Conservation (phyloP, 64 coral and sea anemone genomes). For the Porites australiensis region DNA sequence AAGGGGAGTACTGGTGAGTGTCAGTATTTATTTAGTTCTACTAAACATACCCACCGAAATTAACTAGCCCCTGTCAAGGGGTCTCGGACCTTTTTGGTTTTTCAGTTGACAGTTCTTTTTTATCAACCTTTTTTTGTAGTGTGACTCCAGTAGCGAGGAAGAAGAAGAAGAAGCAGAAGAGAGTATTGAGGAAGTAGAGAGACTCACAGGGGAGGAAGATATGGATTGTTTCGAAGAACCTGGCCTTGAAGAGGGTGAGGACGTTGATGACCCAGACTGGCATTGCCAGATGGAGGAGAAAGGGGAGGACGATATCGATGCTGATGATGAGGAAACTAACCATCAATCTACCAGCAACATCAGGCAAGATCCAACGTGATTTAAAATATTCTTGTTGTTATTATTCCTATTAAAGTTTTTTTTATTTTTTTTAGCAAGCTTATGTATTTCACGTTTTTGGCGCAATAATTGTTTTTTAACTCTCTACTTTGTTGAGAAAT, state of each 20-base stretch:
- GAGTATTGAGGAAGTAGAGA: background rate
- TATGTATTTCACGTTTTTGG: too few species aligned
- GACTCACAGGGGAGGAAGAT: conserved; percentile 36
- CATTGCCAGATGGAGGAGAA: conserved; percentile 62
- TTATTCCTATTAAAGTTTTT: too few species aligned
- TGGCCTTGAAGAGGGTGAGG: conserved; percentile 37
- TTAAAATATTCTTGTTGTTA: too few species aligned
- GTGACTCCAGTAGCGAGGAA: conserved; percentile 31
- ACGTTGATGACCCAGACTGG: conserved; percentile 55
- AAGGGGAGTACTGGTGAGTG: conserved; percentile 22
- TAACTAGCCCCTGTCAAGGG: background rate
- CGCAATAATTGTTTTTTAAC: too few species aligned
- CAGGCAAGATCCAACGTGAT: conserved; percentile 1
- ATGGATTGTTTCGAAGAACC: conserved; percentile 33
- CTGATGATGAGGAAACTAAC: conserved; percentile 59
- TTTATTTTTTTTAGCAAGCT: too few species aligned
- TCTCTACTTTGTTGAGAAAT: too few species aligned
- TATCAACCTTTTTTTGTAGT: background rate
- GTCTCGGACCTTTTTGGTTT: background rate
- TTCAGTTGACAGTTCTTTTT: conserved; percentile 26
- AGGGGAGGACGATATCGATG: conserved; percentile 37
- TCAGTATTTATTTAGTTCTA: background rate
- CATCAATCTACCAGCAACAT: conserved; percentile 55
- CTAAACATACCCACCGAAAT: background rate
- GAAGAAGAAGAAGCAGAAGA: conserved; percentile 39